phyloP scores from a whole-genome alignment of 2,797 vertebrate genomes.

The Geotrypetes seraphini region DNA sequence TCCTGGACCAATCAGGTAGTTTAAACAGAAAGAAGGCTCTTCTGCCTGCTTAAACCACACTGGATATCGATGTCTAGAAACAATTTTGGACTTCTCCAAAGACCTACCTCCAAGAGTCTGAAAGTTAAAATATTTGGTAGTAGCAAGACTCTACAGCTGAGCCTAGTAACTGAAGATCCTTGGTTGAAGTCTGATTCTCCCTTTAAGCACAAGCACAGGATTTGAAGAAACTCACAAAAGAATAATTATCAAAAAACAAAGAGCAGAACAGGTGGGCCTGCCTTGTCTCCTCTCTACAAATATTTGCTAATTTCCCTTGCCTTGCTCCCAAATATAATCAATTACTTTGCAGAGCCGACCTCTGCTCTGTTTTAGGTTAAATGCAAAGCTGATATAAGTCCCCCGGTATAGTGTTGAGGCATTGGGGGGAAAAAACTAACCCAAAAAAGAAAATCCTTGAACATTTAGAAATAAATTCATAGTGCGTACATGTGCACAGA shows the following conservation, averaged over 20 bases:
- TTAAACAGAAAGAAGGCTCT: no score
- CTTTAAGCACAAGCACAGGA: slow-evolving; percentile 52
- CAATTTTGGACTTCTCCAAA: no score
- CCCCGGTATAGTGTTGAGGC: slow-evolving; percentile 43
- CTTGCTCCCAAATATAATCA: slow-evolving; percentile 61
- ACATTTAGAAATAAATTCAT: slow-evolving; percentile 48
- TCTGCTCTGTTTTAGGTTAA: slow-evolving; percentile 60
- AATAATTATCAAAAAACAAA: slow-evolving; percentile 66
- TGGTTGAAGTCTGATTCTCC: no score
- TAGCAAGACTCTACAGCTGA: no score
- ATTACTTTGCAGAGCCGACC: slow-evolving; percentile 59
- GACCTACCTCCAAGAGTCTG: no score
- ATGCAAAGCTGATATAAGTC: slow-evolving; percentile 48
- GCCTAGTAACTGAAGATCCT: no score
- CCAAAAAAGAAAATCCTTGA: slow-evolving; percentile 55
- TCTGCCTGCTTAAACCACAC: no score
- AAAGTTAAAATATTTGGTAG: no score
- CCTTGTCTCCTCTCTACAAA: slow-evolving; percentile 64
- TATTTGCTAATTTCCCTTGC: slow-evolving; percentile 66
- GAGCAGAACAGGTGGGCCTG: slow-evolving; percentile 54
- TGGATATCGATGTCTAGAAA: no score
- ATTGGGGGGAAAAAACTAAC: no score
- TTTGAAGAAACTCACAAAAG: slow-evolving; percentile 51
- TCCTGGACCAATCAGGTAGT: no score
- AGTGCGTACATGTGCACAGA: slow-evolving; percentile 14